Evolutionary conservation across 2,888 invertebrate species (phyloP).

Genomic region (Agriopis leucophaearia): DNA sequence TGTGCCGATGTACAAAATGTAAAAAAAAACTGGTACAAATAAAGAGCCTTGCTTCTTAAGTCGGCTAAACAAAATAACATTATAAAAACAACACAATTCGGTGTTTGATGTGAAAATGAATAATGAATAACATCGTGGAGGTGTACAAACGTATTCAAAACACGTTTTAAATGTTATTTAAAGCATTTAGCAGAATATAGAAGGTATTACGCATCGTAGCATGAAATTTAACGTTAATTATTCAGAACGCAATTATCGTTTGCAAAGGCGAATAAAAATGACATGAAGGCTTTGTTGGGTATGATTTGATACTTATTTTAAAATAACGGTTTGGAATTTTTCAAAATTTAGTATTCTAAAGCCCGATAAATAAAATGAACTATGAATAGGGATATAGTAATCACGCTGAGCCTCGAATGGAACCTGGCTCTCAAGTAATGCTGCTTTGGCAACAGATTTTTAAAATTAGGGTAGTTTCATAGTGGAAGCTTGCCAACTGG

Average conservation of each 20-base stretch:
- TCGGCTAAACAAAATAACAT: neutral
- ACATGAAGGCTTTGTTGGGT: neutral
- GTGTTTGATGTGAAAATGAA: slow-evolving; percentile 11
- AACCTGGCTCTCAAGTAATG: too few species aligned
- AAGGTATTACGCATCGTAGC: slow-evolving; percentile 12
- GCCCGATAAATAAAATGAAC: too few species aligned
- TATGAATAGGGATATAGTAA: too few species aligned
- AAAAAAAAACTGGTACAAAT: too few species aligned
- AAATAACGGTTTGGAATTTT: neutral
- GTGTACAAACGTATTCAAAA: slow-evolving; percentile 22
- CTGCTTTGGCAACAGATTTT: too few species aligned
- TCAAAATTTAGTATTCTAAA: too few species aligned
- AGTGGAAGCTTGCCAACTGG: too few species aligned
- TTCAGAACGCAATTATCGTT: slow-evolving; percentile 21
- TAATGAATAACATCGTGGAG: slow-evolving; percentile 17
- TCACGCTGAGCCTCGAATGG: too few species aligned
- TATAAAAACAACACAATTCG: neutral
- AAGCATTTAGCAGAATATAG: slow-evolving; percentile 23
- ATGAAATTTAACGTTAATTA: slow-evolving; percentile 22
- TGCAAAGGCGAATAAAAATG: slow-evolving; percentile 10
- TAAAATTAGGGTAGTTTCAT: too few species aligned
- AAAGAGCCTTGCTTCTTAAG: too few species aligned
- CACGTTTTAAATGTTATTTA: slow-evolving; percentile 20
- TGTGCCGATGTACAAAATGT: too few species aligned
- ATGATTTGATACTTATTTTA: neutral